phyloP scores from a whole-genome alignment of 2,113 vertebrate genomes.

The Corythoichthys intestinalis region DNA sequence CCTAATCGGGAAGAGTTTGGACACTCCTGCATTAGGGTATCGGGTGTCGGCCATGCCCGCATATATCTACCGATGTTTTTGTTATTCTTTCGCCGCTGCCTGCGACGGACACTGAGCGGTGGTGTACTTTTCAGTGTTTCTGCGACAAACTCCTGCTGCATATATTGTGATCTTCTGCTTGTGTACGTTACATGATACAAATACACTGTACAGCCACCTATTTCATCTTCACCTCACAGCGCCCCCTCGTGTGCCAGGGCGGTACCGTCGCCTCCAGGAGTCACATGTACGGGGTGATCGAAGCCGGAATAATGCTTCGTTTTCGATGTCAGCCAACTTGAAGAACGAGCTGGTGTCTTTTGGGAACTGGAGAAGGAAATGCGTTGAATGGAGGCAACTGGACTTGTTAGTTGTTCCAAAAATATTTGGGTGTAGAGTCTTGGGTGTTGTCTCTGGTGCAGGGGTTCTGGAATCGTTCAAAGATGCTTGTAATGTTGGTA shows the following conservation, averaged over 20 bases:
- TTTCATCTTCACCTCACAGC: background rate
- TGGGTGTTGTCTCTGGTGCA: too few relatives aligned
- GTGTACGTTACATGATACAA: constrained; percentile 59
- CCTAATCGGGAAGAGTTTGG: background rate
- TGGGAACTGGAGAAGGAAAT: background rate
- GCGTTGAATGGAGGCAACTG: background rate
- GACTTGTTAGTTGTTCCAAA: background rate
- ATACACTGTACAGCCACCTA: constrained; percentile 64
- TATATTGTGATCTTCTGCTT: constrained; percentile 70
- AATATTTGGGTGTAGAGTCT: too few relatives aligned
- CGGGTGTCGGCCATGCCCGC: constrained; percentile 34
- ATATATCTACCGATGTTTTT: constrained; percentile 36
- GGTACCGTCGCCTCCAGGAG: background rate
- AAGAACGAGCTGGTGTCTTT: background rate
- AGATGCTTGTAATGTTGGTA: too few relatives aligned
- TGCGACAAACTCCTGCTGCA: constrained; percentile 60
- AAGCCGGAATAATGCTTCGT: background rate
- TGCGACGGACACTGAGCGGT: constrained; percentile 47
- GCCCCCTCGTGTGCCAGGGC: background rate
- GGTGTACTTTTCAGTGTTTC: constrained; percentile 64
- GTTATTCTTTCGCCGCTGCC: constrained; percentile 41
- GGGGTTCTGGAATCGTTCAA: too few relatives aligned
- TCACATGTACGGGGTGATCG: background rate
- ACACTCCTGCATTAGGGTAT: constrained; percentile 19
- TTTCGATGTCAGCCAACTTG: background rate